A percentile compares a stretch with the other conserved stretches of the same genome.
These are phyloP conservation scores for Odontomyia ornata DNA, from an alignment of 2,888 invertebrate species.

Conservation along the genomic window DNA sequence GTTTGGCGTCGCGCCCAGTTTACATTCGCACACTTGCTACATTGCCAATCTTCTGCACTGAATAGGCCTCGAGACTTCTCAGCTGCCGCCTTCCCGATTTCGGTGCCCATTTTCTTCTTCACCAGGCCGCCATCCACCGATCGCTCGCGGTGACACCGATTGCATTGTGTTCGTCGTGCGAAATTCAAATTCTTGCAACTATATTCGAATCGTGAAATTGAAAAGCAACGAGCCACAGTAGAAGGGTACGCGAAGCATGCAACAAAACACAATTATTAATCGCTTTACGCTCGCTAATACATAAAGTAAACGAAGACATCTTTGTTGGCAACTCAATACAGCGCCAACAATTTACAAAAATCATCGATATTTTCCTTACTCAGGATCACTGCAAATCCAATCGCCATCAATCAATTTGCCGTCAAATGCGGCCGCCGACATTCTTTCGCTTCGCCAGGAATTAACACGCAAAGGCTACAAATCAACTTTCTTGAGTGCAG, in stretches of 20 bases:
- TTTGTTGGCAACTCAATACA: not conserved
- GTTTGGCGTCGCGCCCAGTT: constrained; percentile 93
- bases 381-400: constrained; percentile 59
- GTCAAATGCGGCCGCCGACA: constrained; percentile 23
- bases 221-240: not conserved
- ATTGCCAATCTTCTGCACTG: constrained; percentile 99
- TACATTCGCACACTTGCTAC: constrained; percentile 99
- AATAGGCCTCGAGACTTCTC: constrained; percentile 87
- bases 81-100: constrained; percentile 97
- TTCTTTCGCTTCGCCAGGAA: not conserved
- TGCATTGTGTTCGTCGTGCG: constrained; percentile 88
- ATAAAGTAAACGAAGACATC: not conserved
- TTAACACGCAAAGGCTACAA: not conserved
- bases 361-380: constrained; percentile 61
- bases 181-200: constrained; percentile 94
- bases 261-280: constrained; percentile 49
- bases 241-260: constrained; percentile 12
- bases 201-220: constrained; percentile 37
- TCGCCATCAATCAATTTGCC: constrained; percentile 53
- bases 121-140: constrained; percentile 60
- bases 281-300: not conserved
- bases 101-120: constrained; percentile 89
- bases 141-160: constrained; percentile 85
- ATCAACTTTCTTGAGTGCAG: not conserved
- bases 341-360: constrained; percentile 38